These are phyloP conservation scores for Glareola pratincola DNA, from an alignment of 2,113 vertebrate genomes.

Conservation along the genomic window DNA sequence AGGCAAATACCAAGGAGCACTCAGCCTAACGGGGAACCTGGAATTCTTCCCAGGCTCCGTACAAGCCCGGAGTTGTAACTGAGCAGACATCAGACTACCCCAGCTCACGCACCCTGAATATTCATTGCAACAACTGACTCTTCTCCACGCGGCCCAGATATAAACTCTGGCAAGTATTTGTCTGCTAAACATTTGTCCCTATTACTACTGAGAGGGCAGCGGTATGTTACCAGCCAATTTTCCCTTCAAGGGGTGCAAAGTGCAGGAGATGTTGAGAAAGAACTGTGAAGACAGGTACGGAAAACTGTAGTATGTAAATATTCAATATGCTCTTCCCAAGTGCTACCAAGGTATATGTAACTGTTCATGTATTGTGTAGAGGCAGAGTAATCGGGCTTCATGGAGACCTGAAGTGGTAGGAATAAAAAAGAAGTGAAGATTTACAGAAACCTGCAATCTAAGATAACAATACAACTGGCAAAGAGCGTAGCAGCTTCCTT, in stretches of 20 bases:
- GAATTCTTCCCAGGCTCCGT: background rate
- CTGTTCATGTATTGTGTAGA: background rate
- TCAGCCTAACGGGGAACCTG: background rate
- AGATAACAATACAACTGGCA: background rate
- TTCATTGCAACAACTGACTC: background rate
- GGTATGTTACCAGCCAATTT: background rate
- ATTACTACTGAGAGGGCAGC: background rate
- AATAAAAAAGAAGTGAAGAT: background rate
- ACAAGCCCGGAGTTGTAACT: rapidly evolving
- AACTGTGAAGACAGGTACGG: background rate
- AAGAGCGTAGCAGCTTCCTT: background rate
- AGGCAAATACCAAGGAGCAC: background rate
- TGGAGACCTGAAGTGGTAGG: background rate
- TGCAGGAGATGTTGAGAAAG: background rate
- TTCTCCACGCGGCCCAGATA: background rate
- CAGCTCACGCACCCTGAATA: background rate
- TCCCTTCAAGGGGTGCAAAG: background rate
- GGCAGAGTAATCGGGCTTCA: background rate
- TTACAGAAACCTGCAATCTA: background rate
- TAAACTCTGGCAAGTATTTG: background rate
- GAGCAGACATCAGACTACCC: background rate
- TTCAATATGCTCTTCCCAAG: background rate
- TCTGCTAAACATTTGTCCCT: background rate
- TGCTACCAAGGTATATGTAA: background rate
- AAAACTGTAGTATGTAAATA: background rate